These are phyloP conservation scores for Simalia tracyae DNA, from an alignment of 2,797 vertebrate species.

Conservation along the genomic window DNA sequence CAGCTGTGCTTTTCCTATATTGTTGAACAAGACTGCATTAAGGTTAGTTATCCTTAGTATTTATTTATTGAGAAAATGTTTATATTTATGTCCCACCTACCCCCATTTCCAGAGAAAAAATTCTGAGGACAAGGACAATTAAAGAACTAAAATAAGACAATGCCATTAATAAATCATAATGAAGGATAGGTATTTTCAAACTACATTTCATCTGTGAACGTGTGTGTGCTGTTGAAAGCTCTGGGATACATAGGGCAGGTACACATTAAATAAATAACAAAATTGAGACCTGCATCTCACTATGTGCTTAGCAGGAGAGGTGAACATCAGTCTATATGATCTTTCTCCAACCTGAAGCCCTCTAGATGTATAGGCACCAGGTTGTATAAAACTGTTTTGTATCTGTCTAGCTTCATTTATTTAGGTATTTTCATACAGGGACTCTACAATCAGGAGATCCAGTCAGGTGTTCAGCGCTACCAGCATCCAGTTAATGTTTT, in stretches of 20 bases:
- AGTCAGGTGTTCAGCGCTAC: neutral
- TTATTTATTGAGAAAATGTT: neutral
- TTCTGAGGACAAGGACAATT: neutral
- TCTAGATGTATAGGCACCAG: neutral
- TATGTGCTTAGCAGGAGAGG: neutral
- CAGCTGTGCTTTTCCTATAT: neutral
- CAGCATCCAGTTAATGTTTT: neutral
- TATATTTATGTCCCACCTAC: neutral
- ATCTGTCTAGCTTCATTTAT: neutral
- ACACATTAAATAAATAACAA: neutral
- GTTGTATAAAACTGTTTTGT: neutral
- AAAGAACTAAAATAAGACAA: neutral
- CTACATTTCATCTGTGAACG: neutral
- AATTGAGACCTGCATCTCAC: neutral
- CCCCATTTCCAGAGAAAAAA: neutral
- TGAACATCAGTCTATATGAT: neutral
- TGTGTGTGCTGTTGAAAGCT: neutral
- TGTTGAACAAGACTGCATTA: neutral
- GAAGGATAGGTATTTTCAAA: neutral
- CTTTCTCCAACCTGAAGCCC: neutral
- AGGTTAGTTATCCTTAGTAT: neutral
- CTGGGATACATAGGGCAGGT: neutral
- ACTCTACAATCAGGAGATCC: neutral
- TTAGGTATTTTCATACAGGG: neutral
- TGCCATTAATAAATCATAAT: neutral